These are phyloP conservation scores for Podocnemis expansa DNA, from an alignment of 2,113 vertebrate genomes.

Conservation along the genomic window DNA sequence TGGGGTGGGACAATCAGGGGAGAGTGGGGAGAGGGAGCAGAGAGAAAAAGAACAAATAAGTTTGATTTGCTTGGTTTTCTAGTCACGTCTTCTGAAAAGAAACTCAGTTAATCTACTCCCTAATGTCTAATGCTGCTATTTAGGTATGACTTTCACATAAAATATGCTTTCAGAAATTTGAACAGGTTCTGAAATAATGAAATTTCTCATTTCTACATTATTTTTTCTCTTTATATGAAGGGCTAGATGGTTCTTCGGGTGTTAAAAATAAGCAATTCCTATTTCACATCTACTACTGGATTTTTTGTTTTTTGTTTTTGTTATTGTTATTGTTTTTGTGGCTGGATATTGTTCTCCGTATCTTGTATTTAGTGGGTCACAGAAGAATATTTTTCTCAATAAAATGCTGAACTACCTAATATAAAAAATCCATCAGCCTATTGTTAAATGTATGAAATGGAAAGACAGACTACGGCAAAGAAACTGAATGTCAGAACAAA, in stretches of 20 bases:
- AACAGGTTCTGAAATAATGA: not conserved
- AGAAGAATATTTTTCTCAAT: constrained; percentile 24
- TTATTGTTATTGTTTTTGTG: not conserved
- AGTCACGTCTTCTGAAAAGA: not conserved
- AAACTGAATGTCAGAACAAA: constrained; percentile 58
- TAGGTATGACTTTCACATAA: not conserved
- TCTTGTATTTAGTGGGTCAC: not conserved
- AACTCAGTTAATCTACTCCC: not conserved
- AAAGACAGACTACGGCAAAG: not conserved
- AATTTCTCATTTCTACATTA: not conserved
- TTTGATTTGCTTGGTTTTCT: not conserved
- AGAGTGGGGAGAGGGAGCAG: not conserved
- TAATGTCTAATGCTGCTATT: not conserved
- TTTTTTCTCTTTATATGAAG: not conserved
- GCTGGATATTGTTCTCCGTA: not conserved
- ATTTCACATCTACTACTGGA: not conserved
- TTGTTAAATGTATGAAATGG: constrained; percentile 32
- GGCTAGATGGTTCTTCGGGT: not conserved
- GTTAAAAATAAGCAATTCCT: not conserved
- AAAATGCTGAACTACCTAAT: constrained; percentile 26
- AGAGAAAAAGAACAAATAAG: accelerated
- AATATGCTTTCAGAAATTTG: not conserved
- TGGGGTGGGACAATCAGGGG: too few relatives aligned
- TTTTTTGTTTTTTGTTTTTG: too few relatives aligned
- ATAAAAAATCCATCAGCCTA: constrained; percentile 17